Evolutionary conservation across 1,140 invertebrate species (phyloP).

Genomic region (Nasonia giraulti): DNA sequence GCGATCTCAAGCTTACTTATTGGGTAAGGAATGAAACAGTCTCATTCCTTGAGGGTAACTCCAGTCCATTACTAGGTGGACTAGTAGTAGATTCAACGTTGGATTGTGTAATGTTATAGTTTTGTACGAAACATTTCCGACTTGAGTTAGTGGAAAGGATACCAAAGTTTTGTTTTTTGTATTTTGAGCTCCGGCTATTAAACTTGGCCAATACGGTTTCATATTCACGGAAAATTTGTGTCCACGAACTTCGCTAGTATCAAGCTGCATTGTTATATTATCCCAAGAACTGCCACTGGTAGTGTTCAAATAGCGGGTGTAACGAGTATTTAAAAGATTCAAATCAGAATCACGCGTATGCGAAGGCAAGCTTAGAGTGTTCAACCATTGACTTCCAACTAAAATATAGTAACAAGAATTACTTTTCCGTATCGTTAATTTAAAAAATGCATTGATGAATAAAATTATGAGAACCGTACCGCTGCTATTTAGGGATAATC

Average conservation of each 20-base stretch:
- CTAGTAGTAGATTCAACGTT: conserved; percentile 75
- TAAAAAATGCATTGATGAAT: not conserved
- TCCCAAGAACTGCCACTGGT: conserved; percentile 73
- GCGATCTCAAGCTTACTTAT: conserved; percentile 59
- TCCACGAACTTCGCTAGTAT: conserved; percentile 84
- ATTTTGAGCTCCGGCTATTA: conserved; percentile 64
- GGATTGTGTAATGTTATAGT: conserved; percentile 80
- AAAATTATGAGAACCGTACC: conserved; percentile 68
- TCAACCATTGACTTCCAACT: conserved; percentile 81
- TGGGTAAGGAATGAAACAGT: conserved; percentile 74
- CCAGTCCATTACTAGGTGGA: conserved; percentile 80
- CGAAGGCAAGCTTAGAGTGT: conserved; percentile 80
- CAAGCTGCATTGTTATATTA: conserved; percentile 84
- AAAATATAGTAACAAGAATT: conserved; percentile 56
- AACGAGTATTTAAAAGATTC: conserved; percentile 77
- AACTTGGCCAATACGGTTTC: conserved; percentile 84
- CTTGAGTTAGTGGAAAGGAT: conserved; percentile 87
- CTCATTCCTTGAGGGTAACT: conserved; percentile 74
- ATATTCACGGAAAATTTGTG: conserved; percentile 83
- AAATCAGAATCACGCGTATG: conserved; percentile 79
- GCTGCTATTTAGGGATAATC: conserved; percentile 76
- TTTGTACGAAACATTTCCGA: conserved; percentile 84
- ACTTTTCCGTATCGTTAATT: not conserved
- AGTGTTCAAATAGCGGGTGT: conserved; percentile 76
- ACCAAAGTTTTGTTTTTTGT: conserved; percentile 74